Evolutionary conservation across 2,113 vertebrate genomes (phyloP).

Genomic region (Triplophysa rosa): DNA sequence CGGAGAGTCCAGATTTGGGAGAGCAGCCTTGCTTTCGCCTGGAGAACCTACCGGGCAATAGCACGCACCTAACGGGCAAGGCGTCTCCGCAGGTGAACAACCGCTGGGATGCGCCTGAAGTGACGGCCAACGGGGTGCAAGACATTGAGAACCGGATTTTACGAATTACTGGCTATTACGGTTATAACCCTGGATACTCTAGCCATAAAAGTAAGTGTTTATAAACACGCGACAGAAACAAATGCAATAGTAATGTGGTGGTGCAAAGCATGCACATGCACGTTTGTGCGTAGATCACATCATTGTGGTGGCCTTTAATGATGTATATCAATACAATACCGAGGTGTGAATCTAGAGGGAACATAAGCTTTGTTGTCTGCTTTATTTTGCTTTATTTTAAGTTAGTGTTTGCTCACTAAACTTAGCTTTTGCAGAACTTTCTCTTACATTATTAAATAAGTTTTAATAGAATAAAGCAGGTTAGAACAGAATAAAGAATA

Average conservation of each 20-base stretch:
- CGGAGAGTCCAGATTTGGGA: slow-evolving; percentile 57
- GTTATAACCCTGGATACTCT: slow-evolving; percentile 95
- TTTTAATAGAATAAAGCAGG: neutral
- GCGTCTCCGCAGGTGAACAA: slow-evolving; percentile 63
- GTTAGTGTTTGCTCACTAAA: neutral
- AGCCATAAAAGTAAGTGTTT: slow-evolving; percentile 91
- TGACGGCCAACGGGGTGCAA: slow-evolving; percentile 90
- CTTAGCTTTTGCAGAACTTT: slow-evolving; percentile 5
- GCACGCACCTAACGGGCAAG: slow-evolving; percentile 68
- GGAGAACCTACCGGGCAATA: slow-evolving; percentile 66
- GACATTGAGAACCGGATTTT: slow-evolving; percentile 96
- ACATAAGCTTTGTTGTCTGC: neutral
- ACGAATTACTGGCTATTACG: slow-evolving; percentile 97
- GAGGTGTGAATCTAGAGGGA: neutral
- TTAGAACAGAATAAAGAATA: neutral
- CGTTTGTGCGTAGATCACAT: neutral
- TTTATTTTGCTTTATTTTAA: neutral
- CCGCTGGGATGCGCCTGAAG: slow-evolving; percentile 75
- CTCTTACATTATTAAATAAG: neutral
- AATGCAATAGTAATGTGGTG: neutral
- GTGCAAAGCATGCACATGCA: neutral
- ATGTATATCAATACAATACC: neutral
- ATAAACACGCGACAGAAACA: slow-evolving; percentile 27
- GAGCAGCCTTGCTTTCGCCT: slow-evolving; percentile 66
- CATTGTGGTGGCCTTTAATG: slow-evolving; percentile 10